Evolutionary conservation across 1,140 invertebrate genomes (phyloP), one percentile per base, ranked within the genome.

Genomic region (Probaryconus sp.): DNA sequence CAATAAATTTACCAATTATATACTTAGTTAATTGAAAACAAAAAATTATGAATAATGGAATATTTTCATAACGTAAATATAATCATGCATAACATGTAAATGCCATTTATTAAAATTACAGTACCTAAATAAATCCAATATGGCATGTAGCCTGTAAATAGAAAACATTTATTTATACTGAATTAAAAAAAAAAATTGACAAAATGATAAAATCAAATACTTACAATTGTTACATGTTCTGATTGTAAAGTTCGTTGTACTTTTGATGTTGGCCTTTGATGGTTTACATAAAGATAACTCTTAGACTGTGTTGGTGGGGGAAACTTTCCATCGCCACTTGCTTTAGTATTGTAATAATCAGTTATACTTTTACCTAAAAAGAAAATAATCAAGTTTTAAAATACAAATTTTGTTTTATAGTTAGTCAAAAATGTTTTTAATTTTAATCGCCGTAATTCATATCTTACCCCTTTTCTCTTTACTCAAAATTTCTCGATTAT

Each of bases 81-180:
- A 64, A 61, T 58, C 56, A 51, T 73, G 68, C 60, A 70, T 9
- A 51, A 60, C 13, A 47, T 28, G 51, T 30, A 17, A 55, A 9
- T 67, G 26, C 42, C 40, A 53, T 35, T 68, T 48, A 65, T 61
- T 58, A 37, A 58, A 63, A 67, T 81, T 83, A 86, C 85, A 79
- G 74, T 87, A 87, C 85, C 85, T 87, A 87, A 86, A 85, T 77
- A 78, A 82, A 83, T 86, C 81, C 85, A 81, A 85, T 80, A 76
- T 80, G 82, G 80, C 82, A 85, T 68, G 85, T 84, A 61, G 82
- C 82, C 85, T 87, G 85, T 70, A 87, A 87, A 73, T 79, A 85
- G 68, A 87, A 76, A 82, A 83, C 74, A 40, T 69, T 53, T 60
- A 55, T 77, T 77, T 79, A 67, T 53, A 63, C 33, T 18, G 4